Base-by-base conservation (phyloP, 2,888 invertebrate genomes). In the Drosophila crucigera region DNA sequence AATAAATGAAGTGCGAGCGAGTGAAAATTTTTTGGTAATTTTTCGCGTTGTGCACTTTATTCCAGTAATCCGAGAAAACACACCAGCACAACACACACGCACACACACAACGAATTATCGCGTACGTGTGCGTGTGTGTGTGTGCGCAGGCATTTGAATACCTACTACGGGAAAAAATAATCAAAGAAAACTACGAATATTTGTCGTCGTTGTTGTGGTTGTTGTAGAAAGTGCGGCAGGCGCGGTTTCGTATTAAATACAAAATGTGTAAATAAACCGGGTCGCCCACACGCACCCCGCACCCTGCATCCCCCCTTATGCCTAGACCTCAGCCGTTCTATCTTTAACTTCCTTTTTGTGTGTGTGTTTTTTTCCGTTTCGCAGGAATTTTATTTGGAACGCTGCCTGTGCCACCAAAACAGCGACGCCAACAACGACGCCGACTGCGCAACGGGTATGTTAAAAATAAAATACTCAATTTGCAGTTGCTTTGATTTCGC, bases 261-360 rank as follows among this genome's bases (percentile, higher is more conserved):
- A 74, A 47, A 47, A 65, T 76, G 82, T 78, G 88, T 89, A 86
- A 86, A 86, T 89, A 89, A 86, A 89, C 85, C 85, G 85, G 89
- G 88, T 83, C 88, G 84, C 76, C 70, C 71, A 74, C 68, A 71
- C 25, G 47, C 47, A 56, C 52, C 68, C 50, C 58, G 53, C 25
- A 53, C 28, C 64, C 14, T 19, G 31, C 33, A 35, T 5, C 55
- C 11, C 50, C 39, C 35, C 47, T n/a, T n/a, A 39, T 3, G 3
- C 30, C 2, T n/a, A 39, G 9, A 4, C 16, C 33, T 30, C 33
- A 37, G 39, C 16, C 47, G 47, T 50, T 65, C 75, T 62, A 72
- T 72, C 50, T 60, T 33, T 73, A 78, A 68, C 83, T 70, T 71
- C 78, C 60, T 65, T 68, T 60, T 75, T 66, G 65, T 70, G 79